Percentiles rank a stretch among this genome's conserved stretches.
phyloP scores from a whole-genome alignment of 2,888 invertebrate genomes.

The Drosophila nr. perissopoda region DNA sequence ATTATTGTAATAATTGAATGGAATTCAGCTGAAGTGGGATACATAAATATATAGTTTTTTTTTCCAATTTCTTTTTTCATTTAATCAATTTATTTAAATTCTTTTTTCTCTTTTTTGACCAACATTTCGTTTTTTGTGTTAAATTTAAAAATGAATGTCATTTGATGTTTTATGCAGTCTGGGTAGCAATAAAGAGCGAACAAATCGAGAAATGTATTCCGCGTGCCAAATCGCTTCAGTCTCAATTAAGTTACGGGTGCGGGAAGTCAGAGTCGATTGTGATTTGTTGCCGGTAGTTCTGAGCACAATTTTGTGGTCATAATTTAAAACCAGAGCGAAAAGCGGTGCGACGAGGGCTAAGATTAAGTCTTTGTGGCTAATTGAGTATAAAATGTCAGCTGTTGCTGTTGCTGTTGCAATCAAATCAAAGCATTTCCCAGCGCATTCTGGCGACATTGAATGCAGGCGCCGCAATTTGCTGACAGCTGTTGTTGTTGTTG shows the following conservation, averaged over 20 bases:
- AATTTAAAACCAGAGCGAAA: background rate
- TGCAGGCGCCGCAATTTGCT: slow-evolving; percentile 32
- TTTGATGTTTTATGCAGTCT: background rate
- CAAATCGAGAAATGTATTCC: background rate
- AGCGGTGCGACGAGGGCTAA: background rate
- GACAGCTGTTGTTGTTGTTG: slow-evolving; percentile 9
- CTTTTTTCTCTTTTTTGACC: background rate
- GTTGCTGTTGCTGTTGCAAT: slow-evolving; percentile 18
- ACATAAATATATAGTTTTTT: background rate
- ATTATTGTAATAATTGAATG: background rate
- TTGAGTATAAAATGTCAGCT: slow-evolving; percentile 20
- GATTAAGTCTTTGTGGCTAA: slow-evolving; percentile 16
- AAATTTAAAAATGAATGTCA: background rate
- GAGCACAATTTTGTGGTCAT: background rate
- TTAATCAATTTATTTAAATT: background rate
- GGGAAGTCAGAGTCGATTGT: background rate
- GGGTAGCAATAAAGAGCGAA: background rate
- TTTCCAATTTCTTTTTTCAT: background rate
- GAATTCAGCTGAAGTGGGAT: background rate
- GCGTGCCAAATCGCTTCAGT: background rate
- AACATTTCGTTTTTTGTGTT: background rate
- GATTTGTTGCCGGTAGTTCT: background rate
- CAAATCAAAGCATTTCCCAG: slow-evolving; percentile 42
- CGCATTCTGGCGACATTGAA: slow-evolving; percentile 53
- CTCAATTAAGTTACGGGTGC: background rate